Evolutionary conservation across 1,140 invertebrate species (phyloP), one percentile per base, ranked within the genome.

Genomic region (Helicoverpa armigera): DNA sequence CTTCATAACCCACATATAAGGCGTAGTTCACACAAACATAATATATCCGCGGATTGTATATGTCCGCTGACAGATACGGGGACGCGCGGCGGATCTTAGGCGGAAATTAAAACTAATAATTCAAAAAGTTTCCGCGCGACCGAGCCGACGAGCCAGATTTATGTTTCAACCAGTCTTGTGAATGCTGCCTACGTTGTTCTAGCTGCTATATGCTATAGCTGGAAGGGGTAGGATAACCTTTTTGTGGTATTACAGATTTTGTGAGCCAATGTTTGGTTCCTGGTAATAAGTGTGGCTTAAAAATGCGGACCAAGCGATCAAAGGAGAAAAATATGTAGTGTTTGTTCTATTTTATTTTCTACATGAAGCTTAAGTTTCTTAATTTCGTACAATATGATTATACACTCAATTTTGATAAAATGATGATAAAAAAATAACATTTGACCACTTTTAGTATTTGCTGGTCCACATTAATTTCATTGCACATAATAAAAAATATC

Each of bases 91-190:
- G 89, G 93, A 94, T 94, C 94, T 94, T 92, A 90, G 87, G 88
- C 94, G 94, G 94, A 95, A 95, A 95, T 95, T 95, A 95, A 95
- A 95, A 95, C 94, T 95, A 95, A 95, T 95, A 95, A 95, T 94
- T 95, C 94, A 95, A 95, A 94, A 95, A 95, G 93, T 95, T 95
- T 95, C 92, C 92, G 87, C 90, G 92, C 93, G 92, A 94, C 93
- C 90, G 91, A 92, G 85, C 91, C 89, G 90, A 90, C 89, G 80
- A 87, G 89, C 86, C 85, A 94, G 93, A 94, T 94, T 94, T 94
- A 94, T 94, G 92, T 85, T 87, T 82, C 81, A 91, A 84, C 89
- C 92, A 91, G 91, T 90, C 90, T 91, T 92, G 89, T 85, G 90
- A 89, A 86, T 84, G 87, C 86, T 94, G 92, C 90, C 90, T 91